Percentiles rank a stretch among this genome's conserved stretches.
phyloP scores from a whole-genome alignment of 2,797 vertebrate species.

The Myotis daubentonii region DNA sequence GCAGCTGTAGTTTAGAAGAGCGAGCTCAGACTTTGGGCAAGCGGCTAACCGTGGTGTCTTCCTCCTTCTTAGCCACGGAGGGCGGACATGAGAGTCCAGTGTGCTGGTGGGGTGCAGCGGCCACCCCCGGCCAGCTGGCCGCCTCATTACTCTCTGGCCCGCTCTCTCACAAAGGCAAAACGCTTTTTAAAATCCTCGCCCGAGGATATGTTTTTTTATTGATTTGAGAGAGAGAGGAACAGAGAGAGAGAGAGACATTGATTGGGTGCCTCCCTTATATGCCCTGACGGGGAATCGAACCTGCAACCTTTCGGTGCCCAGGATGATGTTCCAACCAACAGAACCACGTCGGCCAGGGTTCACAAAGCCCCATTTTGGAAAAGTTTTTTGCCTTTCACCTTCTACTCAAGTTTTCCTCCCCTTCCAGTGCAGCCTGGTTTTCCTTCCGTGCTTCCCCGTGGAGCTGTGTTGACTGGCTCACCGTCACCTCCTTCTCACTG shows the following conservation, averaged over 20 bases:
- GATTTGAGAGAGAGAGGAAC: background rate
- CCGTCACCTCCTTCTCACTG: background rate
- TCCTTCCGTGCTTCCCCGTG: rapidly evolving
- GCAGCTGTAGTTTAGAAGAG: background rate
- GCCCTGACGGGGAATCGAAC: background rate
- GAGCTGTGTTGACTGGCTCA: background rate
- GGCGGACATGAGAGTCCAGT: background rate
- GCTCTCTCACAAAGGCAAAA: background rate
- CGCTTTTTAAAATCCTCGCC: background rate
- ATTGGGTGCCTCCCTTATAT: too few species aligned
- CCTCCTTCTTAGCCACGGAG: background rate
- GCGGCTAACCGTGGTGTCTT: background rate
- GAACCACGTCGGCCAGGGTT: background rate
- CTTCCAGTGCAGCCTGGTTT: background rate
- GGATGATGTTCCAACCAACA: too few species aligned
- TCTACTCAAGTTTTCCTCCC: background rate
- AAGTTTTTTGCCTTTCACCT: background rate
- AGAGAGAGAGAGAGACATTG: background rate
- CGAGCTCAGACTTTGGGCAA: background rate
- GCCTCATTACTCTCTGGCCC: background rate
- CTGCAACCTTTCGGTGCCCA: too few species aligned
- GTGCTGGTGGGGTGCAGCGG: background rate
- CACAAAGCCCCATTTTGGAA: background rate
- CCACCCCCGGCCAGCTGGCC: background rate
- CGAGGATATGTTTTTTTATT: background rate